These are phyloP conservation scores for Amphibalanus amphitrite DNA, from an alignment of 1,140 invertebrate species.

Conservation along the genomic window DNA sequence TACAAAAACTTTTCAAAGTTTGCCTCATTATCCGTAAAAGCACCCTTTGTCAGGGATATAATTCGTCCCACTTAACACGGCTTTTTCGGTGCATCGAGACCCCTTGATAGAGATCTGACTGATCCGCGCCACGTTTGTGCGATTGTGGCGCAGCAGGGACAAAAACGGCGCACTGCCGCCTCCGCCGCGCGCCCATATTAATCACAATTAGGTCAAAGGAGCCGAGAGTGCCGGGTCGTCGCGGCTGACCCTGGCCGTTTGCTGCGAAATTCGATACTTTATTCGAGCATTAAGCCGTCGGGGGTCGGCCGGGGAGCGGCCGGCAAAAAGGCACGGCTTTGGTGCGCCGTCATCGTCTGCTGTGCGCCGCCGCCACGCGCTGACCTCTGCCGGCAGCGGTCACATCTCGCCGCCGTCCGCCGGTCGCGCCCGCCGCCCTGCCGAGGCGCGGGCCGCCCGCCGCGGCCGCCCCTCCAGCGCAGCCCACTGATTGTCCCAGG, in stretches of 20 bases:
- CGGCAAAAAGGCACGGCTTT: not conserved
- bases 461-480: too few species aligned
- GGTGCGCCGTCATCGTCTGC: not conserved
- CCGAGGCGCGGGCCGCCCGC: too few species aligned
- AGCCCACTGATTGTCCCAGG: too few species aligned
- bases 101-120: not conserved
- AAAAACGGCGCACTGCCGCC: not conserved
- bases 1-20: not conserved
- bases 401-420: too few species aligned
- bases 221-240: not conserved
- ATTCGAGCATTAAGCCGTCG: not conserved
- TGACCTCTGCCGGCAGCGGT: too few species aligned
- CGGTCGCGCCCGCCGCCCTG: too few species aligned
- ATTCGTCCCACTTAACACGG: not conserved
- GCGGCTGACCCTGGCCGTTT: not conserved
- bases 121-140: not conserved
- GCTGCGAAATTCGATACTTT: slow-evolving; percentile 1
- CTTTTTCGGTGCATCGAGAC: not conserved
- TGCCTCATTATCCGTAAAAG: not conserved
- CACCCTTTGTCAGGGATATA: not conserved
- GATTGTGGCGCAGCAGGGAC: not conserved
- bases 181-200: not conserved
- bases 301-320: too few species aligned
- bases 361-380: too few species aligned
- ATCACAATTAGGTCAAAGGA: slow-evolving; percentile 1